phyloP scores from a whole-genome alignment of 2,888 invertebrate species.

The Nephrocerus scutellatus region DNA sequence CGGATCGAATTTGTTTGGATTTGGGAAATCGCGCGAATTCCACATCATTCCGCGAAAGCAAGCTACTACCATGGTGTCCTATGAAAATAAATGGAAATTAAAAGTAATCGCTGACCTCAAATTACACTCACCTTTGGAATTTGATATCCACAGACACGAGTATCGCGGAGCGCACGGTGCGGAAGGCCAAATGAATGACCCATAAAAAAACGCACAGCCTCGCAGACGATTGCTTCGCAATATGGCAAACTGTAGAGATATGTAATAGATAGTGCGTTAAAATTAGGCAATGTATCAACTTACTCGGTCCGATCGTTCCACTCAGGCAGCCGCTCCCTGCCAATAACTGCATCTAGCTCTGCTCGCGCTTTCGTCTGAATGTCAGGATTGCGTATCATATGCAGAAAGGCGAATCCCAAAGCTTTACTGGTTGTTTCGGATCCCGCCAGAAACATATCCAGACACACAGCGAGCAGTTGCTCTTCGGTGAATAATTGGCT shows the following conservation, averaged over 20 bases:
- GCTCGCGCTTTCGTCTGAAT: constrained; percentile 68
- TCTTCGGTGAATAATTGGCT: constrained; percentile 59
- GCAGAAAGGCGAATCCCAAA: constrained; percentile 68
- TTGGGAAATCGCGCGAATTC: constrained; percentile 60
- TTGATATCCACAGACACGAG: constrained; percentile 61
- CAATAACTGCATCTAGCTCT: constrained; percentile 70
- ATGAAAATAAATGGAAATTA: constrained; percentile 26
- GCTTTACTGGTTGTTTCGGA: constrained; percentile 79
- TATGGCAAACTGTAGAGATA: constrained; percentile 63
- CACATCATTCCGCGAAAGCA: constrained; percentile 68
- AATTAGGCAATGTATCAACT: constrained; percentile 31
- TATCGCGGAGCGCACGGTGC: constrained; percentile 68
- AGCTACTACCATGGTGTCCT: constrained; percentile 74
- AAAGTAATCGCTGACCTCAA: neutral
- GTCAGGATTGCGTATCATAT: constrained; percentile 62
- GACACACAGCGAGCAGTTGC: constrained; percentile 69
- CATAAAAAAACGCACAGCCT: constrained; percentile 73
- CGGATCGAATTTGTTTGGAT: constrained; percentile 66
- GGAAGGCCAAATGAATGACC: constrained; percentile 72
- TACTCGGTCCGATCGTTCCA: constrained; percentile 66
- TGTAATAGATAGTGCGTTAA: neutral
- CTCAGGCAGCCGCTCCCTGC: constrained; percentile 59
- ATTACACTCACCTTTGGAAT: constrained; percentile 64
- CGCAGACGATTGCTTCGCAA: constrained; percentile 69
- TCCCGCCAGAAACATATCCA: constrained; percentile 83